Evolutionary conservation across 2,888 invertebrate genomes (phyloP), one percentile per base, ranked within the genome.

Genomic region (Busseola fusca): DNA sequence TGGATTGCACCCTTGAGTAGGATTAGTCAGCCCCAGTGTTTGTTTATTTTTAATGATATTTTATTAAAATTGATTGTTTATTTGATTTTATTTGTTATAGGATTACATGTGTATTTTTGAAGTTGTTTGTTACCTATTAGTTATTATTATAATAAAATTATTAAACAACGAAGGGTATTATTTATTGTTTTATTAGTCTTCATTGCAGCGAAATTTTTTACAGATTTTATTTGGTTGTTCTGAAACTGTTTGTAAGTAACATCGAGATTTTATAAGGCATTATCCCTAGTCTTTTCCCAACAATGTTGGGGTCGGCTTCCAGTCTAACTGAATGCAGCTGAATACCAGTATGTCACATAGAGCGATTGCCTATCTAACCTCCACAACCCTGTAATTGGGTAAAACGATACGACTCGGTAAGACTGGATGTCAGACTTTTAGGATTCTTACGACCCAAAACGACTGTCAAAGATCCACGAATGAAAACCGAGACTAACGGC

Each of bases 21-120:
- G 92, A 91, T 91, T 91, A 86, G 72, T 83, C 60, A 12, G 82
- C 87, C 90, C 82, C 86, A 80, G 80, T 89, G 89, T 91, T 91
- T 93, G 91, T 92, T 84, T 84, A 79, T 85, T 81, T 90, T 89
- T 90, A 91, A 91, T 92, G 89, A 90, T 89, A 88, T 91, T 93
- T 91, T 90, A 86, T 88, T 86, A 78, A 88, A 74, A 91, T 89
- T 92, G 87, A 89, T 91, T 87, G 84, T 60, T 62, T 86, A 65
- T 80, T 72, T 78, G 73, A 84, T 69, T 69, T 3, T 60, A 79
- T 83, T 83, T 82, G 27, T 42, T 59, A 50, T 1, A 50, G 73
- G 84, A 80, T 84, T 84, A 84, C 69, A 78, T 54, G 64, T 74
- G 79, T 79, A 67, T 70, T n/a, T 77, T 82, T 80, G 66, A 60